A percentile compares a stretch with the other conserved stretches of the same genome.
phyloP scores from a whole-genome alignment of 1,140 invertebrate genomes.

The Drosophila yakuba region DNA sequence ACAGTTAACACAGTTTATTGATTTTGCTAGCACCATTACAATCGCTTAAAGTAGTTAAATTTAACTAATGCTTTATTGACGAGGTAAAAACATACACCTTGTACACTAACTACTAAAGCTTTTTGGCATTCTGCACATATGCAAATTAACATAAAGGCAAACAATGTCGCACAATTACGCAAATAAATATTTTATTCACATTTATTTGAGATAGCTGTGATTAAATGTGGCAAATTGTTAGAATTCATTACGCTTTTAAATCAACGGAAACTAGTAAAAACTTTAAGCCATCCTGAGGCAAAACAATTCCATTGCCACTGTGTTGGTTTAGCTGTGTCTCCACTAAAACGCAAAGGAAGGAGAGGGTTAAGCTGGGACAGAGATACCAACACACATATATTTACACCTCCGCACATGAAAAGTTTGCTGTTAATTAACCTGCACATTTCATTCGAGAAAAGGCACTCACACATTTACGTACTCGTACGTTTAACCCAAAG shows the following conservation, averaged over 20 bases:
- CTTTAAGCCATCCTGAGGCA: slow-evolving; percentile 1
- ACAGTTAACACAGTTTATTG: not conserved
- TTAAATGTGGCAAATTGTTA: not conserved
- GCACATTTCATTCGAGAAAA: slow-evolving; percentile 56
- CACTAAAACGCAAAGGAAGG: slow-evolving; percentile 26
- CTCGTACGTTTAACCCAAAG: slow-evolving; percentile 21
- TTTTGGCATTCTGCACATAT: slow-evolving; percentile 2
- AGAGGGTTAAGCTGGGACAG: slow-evolving; percentile 10
- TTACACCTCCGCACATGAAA: slow-evolving; percentile 52
- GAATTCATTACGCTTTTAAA: slow-evolving; percentile 10
- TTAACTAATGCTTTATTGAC: not conserved
- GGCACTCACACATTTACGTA: slow-evolving; percentile 18
- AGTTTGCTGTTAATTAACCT: slow-evolving; percentile 73
- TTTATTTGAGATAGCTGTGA: not conserved
- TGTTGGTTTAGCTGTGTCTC: slow-evolving; percentile 8
- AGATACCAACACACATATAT: slow-evolving; percentile 38
- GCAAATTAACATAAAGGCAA: not conserved
- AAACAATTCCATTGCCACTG: not conserved
- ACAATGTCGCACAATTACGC: not conserved
- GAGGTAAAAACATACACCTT: not conserved
- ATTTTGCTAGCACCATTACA: no score
- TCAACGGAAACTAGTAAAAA: slow-evolving; percentile 3
- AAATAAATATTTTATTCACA: slow-evolving; percentile 9
- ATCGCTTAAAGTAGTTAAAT: not conserved
- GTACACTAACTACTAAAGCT: slow-evolving; percentile 4